Evolutionary conservation across 2,113 vertebrate genomes (phyloP), one percentile per base, ranked within the genome.

Genomic region (Leucosticte australis): DNA sequence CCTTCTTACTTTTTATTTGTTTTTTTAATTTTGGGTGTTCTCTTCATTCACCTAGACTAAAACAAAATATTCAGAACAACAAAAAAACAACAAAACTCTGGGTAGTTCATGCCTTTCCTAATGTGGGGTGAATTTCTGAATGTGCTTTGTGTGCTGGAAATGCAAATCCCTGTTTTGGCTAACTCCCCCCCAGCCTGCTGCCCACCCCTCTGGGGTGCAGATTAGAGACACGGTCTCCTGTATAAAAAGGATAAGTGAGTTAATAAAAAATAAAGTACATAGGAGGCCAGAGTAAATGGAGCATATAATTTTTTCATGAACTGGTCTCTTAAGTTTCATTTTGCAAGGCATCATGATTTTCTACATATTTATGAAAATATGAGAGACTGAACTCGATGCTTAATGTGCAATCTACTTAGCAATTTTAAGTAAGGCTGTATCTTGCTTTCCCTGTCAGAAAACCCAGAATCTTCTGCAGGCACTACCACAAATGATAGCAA

Each of bases 281-380:
- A 85, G 91, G 92, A 96, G 91, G 94, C 75, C 47, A 74, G 88
- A 92, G 94, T 79, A 97, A 97, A 97, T 92, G 93, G 78, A 94
- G 88, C 95, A 82, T 96, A 76, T 96, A 92, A 82, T 97, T 97
- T 97, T 97, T 97, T 96, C 96, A 95, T 91, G 88, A 97, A 94
- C 65, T 41, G 68, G 68, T 90, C 90, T 90, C 86, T 96, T 96
- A 96, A 93, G 94, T 97, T 97, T 95, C 92, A 77, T 93, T 96
- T 97, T 95, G 83, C 92, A 85, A 96, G 86, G 68, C 94, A 57
- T 91, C 60, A 31, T 74, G 81, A 78, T 95, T 95, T 93, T 49
- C 95, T 96, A 85, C 84, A 87, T 96, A 93, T 96, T 96, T 96
- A 94, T 93, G 94, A 95, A 96, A 95, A 94, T 91, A 65, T 28